A percentile compares a stretch with the other conserved stretches of the same genome.
Conservation (phyloP, 2,888 invertebrate genomes). For the Eremobia ochroleuca region DNA sequence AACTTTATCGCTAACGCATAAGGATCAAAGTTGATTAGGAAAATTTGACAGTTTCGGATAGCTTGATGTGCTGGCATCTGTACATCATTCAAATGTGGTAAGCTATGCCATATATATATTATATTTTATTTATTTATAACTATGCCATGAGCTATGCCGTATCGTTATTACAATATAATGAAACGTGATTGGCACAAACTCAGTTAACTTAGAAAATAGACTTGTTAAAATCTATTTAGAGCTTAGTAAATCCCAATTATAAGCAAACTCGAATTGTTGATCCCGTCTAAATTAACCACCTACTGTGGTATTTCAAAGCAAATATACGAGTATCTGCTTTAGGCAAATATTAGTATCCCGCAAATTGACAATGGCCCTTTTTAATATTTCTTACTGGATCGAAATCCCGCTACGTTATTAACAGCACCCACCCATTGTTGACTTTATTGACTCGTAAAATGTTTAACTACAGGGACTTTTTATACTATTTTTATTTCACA, state of each 20-base stretch:
- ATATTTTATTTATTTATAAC: neutral
- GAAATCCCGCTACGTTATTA: constrained; percentile 53
- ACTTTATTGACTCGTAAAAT: constrained; percentile 70
- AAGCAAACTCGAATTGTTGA: neutral
- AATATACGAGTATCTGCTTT: constrained; percentile 1
- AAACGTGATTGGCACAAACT: constrained; percentile 20
- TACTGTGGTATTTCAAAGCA: neutral
- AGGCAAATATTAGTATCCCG: constrained; percentile 6
- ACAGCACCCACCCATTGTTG: constrained; percentile 63
- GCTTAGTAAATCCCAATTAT: constrained; percentile 17
- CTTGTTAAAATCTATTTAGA: constrained; percentile 15
- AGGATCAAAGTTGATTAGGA: too few relatives aligned
- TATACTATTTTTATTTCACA: constrained; percentile 67
- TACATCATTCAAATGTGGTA: too few relatives aligned
- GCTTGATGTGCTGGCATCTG: too few relatives aligned
- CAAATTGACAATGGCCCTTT: constrained; percentile 11
- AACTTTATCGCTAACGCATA: too few relatives aligned
- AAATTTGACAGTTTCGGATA: too few relatives aligned
- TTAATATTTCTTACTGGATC: constrained; percentile 44
- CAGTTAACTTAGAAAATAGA: too few relatives aligned
- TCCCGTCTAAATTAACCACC: constrained; percentile 22
- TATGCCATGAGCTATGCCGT: neutral
- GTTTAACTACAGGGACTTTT: constrained; percentile 63
- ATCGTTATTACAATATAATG: neutral
- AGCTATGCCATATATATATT: neutral